Evolutionary conservation across 2,888 invertebrate species (phyloP).

Genomic region (Polydrusus tereticollis): DNA sequence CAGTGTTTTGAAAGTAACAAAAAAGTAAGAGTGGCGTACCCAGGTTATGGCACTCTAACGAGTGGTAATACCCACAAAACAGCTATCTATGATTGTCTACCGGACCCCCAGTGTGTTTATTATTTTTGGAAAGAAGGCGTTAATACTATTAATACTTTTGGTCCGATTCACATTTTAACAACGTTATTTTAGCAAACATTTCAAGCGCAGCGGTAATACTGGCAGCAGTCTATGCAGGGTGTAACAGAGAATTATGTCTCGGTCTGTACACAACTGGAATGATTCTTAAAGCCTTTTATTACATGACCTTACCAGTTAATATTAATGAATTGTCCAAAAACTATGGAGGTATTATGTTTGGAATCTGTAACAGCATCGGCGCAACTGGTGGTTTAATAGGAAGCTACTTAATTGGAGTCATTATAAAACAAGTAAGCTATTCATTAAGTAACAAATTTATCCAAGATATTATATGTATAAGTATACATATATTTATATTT

Average conservation of each 20-base stretch:
- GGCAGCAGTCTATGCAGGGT: slow-evolving; percentile 74
- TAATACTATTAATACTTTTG: no score
- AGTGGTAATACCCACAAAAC: no score
- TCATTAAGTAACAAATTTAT: slow-evolving; percentile 1
- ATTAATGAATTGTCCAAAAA: slow-evolving; percentile 74
- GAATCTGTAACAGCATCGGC: slow-evolving; percentile 72
- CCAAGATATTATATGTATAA: neutral
- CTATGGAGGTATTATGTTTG: slow-evolving; percentile 74
- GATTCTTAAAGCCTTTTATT: slow-evolving; percentile 77
- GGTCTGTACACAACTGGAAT: slow-evolving; percentile 71
- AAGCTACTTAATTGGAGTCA: slow-evolving; percentile 71
- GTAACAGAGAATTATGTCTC: slow-evolving; percentile 69
- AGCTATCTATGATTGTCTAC: no score
- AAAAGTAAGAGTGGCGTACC: no score
- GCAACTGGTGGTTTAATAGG: slow-evolving; percentile 72
- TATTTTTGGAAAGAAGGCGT: no score
- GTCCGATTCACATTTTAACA: slow-evolving; percentile 64
- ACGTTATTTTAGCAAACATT: slow-evolving; percentile 70
- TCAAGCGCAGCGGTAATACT: slow-evolving; percentile 74
- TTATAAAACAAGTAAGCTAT: slow-evolving; percentile 72
- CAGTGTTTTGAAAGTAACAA: no score
- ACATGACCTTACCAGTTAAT: slow-evolving; percentile 75
- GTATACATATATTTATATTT: neutral
- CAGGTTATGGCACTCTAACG: no score
- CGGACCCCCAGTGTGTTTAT: no score